Conservation (phyloP, 2,888 invertebrate genomes). For the Carpatolechia fugitivella region DNA sequence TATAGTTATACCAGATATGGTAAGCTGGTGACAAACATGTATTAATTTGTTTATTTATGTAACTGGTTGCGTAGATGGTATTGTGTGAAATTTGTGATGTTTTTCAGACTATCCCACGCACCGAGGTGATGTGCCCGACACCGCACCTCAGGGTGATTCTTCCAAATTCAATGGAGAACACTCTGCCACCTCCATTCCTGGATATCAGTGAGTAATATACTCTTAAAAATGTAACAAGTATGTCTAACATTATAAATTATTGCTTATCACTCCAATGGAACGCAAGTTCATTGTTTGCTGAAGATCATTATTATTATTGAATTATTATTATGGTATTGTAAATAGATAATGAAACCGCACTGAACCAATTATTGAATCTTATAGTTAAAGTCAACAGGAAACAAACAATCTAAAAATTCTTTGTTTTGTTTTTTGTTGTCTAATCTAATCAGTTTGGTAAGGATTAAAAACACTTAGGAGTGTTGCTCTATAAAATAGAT, state of each 20-base stretch:
- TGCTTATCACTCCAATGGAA: constrained; percentile 16
- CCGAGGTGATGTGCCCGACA: constrained; percentile 54
- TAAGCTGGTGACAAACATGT: constrained; percentile 37
- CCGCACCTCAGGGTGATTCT: constrained; percentile 65
- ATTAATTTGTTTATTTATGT: constrained; percentile 62
- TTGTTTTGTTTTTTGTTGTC: too few relatives aligned
- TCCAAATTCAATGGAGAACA: constrained; percentile 51
- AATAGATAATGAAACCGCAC: too few relatives aligned
- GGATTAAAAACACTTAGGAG: too few relatives aligned
- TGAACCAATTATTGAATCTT: too few relatives aligned
- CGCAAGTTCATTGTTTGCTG: constrained; percentile 17
- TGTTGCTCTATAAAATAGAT: too few relatives aligned
- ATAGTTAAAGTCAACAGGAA: too few relatives aligned
- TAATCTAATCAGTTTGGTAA: too few relatives aligned
- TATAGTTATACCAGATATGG: constrained; percentile 35
- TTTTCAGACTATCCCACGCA: constrained; percentile 60
- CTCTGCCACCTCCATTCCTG: constrained; percentile 59
- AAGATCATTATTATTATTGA: not conserved
- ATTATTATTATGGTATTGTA: too few relatives aligned
- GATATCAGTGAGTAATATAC: constrained; percentile 57
- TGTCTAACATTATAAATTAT: not conserved
- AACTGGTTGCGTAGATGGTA: constrained; percentile 46
- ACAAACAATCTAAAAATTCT: too few relatives aligned
- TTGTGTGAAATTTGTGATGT: constrained; percentile 50
- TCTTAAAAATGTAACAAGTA: constrained; percentile 14